Evolutionary conservation across 2,888 invertebrate genomes (phyloP).

Genomic region (Gortyna flavago): DNA sequence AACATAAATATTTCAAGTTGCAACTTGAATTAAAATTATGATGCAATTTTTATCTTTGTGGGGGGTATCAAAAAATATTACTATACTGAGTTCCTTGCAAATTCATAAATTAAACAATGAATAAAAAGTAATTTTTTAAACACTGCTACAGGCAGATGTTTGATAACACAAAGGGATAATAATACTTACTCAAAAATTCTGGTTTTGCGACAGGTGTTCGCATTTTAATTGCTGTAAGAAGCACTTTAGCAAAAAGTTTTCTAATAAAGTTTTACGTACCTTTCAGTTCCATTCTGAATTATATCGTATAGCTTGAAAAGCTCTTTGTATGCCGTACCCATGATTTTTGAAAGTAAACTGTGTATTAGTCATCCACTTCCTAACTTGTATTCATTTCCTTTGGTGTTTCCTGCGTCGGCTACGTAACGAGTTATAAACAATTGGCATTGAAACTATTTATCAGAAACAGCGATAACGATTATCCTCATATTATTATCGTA

Average conservation of each 20-base stretch:
- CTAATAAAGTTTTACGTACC: slow-evolving; percentile 80
- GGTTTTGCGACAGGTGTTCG: slow-evolving; percentile 61
- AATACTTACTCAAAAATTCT: slow-evolving; percentile 36
- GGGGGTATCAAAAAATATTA: slow-evolving; percentile 43
- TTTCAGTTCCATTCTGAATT: slow-evolving; percentile 91
- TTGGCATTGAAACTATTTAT: slow-evolving; percentile 61
- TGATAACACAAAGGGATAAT: slow-evolving; percentile 34
- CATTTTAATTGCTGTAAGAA: slow-evolving; percentile 17
- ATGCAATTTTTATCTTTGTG: slow-evolving; percentile 42
- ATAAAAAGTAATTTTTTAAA: background rate
- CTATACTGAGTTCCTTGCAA: background rate
- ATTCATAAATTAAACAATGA: slow-evolving; percentile 11
- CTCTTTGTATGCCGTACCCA: slow-evolving; percentile 85
- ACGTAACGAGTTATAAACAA: slow-evolving; percentile 73
- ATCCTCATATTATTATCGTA: slow-evolving; percentile 46
- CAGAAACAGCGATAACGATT: slow-evolving; percentile 50
- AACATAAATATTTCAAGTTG: background rate
- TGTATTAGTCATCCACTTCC: slow-evolving; percentile 77
- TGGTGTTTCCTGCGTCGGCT: slow-evolving; percentile 77
- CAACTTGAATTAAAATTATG: slow-evolving; percentile 10
- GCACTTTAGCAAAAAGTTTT: background rate
- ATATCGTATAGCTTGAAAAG: slow-evolving; percentile 91
- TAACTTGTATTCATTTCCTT: slow-evolving; percentile 85
- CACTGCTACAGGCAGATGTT: slow-evolving; percentile 45
- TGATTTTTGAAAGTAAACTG: slow-evolving; percentile 75